phyloP scores from a whole-genome alignment of 2,797 vertebrate genomes.

The Takifugu ocellatus region DNA sequence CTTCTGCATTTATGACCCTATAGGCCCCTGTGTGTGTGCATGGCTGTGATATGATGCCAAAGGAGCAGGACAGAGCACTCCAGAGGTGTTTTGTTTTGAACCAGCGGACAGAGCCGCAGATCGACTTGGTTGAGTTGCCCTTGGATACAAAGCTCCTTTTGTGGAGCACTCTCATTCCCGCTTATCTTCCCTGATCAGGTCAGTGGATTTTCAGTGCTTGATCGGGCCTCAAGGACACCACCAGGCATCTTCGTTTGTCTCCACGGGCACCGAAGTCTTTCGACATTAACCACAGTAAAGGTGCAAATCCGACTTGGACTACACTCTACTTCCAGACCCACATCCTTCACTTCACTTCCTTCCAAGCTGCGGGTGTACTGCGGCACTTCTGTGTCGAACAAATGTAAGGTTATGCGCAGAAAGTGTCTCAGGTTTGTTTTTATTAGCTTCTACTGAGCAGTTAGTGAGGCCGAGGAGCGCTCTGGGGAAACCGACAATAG shows the following conservation, averaged over 20 bases:
- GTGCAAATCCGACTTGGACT: conserved; percentile 1
- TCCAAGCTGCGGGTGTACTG: neutral
- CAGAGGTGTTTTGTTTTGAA: conserved; percentile 15
- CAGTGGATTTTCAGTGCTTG: conserved; percentile 39
- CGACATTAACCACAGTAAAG: conserved; percentile 17
- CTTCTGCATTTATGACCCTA: conserved; percentile 28
- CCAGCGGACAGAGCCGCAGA: conserved; percentile 18
- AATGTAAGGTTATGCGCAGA: conserved; percentile 24
- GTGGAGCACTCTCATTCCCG: conserved; percentile 15
- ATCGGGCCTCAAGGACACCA: conserved; percentile 54
- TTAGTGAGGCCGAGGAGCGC: conserved; percentile 3
- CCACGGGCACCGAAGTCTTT: conserved; percentile 20
- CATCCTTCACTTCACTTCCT: conserved; percentile 5
- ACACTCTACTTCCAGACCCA: conserved; percentile 28
- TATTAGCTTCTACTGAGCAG: conserved; percentile 8
- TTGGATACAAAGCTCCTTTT: conserved; percentile 34
- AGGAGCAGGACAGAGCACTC: conserved; percentile 23
- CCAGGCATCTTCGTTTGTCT: conserved; percentile 35
- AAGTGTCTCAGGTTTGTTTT: conserved; percentile 17
- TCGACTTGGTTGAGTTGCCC: conserved; percentile 17
- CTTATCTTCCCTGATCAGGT: conserved; percentile 45
- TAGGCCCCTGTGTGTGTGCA: conserved; percentile 28
- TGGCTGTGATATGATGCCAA: conserved; percentile 30
- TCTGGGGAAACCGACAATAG: conserved; percentile 25
- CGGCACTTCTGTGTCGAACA: conserved; percentile 18